Percentiles rank a stretch among this genome's conserved stretches.
Conservation (phyloP, 1,140 invertebrate genomes). For the Rhagoletis zephyria region DNA sequence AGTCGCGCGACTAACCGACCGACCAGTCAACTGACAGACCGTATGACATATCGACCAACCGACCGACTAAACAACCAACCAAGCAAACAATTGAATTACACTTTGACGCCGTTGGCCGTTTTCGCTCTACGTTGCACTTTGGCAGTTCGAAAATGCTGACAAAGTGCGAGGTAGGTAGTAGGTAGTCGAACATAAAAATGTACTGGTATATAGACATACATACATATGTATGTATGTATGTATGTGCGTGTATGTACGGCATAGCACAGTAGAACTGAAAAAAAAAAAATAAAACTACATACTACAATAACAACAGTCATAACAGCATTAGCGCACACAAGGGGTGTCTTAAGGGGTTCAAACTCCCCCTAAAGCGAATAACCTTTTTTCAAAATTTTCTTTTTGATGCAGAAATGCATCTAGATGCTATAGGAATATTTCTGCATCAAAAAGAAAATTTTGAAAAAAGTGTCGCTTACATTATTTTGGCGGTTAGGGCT, state of each 20-base stretch:
- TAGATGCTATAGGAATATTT: too few species aligned
- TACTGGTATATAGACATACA: background rate
- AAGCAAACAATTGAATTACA: constrained; percentile 18
- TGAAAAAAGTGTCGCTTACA: too few species aligned
- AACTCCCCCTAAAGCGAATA: too few species aligned
- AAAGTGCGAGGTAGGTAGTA: constrained; percentile 24
- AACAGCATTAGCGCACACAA: background rate
- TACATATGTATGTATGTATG: background rate
- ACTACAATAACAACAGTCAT: background rate
- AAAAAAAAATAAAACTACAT: background rate
- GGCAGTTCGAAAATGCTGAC: constrained; percentile 35
- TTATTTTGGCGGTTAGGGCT: too few species aligned
- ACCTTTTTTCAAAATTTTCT: too few species aligned
- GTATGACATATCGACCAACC: background rate
- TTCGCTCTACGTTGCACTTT: constrained; percentile 27
- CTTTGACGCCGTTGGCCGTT: background rate
- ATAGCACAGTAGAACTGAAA: background rate
- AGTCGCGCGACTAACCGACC: background rate
- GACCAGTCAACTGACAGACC: background rate
- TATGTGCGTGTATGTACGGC: too few species aligned
- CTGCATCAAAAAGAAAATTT: too few species aligned
- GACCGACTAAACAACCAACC: constrained; percentile 27
- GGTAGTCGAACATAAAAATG: constrained; percentile 12
- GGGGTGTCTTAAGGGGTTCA: too few species aligned
- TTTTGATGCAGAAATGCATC: too few species aligned